These are phyloP conservation scores for Stenoptilia bipunctidactyla DNA, from an alignment of 2,888 invertebrate genomes.

Conservation along the genomic window DNA sequence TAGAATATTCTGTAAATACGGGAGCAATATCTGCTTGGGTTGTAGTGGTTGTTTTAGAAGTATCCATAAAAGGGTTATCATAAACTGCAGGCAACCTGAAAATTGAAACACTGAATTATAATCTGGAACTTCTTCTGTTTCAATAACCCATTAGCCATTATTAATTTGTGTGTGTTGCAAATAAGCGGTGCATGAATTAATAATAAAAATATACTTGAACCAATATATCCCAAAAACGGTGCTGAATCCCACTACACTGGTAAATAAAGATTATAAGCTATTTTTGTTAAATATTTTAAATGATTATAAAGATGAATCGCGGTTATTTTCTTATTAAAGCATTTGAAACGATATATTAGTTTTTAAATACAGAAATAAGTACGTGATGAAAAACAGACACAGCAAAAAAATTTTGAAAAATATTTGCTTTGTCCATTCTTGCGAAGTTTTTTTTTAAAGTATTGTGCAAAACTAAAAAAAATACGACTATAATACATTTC, in stretches of 20 bases:
- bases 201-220: constrained; percentile 51
- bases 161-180: background rate
- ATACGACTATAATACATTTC: too few relatives aligned
- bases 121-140: constrained; percentile 4
- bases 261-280: too few relatives aligned
- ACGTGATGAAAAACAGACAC: too few relatives aligned
- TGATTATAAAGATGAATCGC: too few relatives aligned
- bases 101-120: constrained; percentile 17
- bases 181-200: constrained; percentile 10
- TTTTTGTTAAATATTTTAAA: too few relatives aligned
- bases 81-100: constrained; percentile 27
- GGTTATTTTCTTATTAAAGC: too few relatives aligned
- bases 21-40: constrained; percentile 11
- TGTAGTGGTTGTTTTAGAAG: background rate
- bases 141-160: constrained; percentile 12
- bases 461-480: too few relatives aligned
- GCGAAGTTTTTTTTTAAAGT: too few relatives aligned
- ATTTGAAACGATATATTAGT: too few relatives aligned
- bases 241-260: constrained; percentile 2
- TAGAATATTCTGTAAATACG: constrained; percentile 10
- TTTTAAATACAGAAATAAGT: too few relatives aligned
- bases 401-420: too few relatives aligned
- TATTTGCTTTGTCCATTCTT: too few relatives aligned
- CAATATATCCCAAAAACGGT: constrained; percentile 17
- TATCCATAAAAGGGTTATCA: constrained; percentile 11